Base-by-base conservation (phyloP, 2,113 vertebrate genomes). In the Tamias sibiricus region DNA sequence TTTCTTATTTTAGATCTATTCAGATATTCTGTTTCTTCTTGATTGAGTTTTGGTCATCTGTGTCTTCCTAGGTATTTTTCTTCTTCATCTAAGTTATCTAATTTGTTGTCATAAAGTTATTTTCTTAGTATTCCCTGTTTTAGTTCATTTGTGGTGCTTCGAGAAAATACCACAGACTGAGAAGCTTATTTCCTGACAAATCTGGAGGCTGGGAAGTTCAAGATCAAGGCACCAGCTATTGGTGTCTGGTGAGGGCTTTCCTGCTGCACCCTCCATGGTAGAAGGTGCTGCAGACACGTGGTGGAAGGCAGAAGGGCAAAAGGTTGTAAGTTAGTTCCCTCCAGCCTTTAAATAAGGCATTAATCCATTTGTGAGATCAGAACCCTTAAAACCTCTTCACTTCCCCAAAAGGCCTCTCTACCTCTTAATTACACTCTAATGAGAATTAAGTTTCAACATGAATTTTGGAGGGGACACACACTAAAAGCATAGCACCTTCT, bases 31-130 rank as follows among this genome's bases (percentile, higher is more conserved):
- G 24, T 90, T 82, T 81, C 74, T 95, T 69, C 54, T 85, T 40
- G 12, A 93, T 66, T 79, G 35, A 20, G 16, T 92, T 86, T 82
- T 62, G 30, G 17, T 86, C 47, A 90, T 81, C 28, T 93, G 28
- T 47, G 12, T 82, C 28, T 89, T 93, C 17, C n/a, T 89, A 76
- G 76, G 20, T 87, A 42, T 42, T 91, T 69, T 94, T 71, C 13
- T 91, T 0, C 54, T 62, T 62, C 20, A 40, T 85, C 24, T 72
- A 11, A 87, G 11, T 92, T 90, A 62, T 24, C 69, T 71, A 52
- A 62, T 82, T 91, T 83, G 59, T 90, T 84, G 42, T 42, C 64
- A 95, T 85, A 90, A 93, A 59, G 37, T 54, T 93, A 6, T 75
- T 81, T 12, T 82, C 42, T 57, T 80, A 57, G 35, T 92, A 69